Conservation (phyloP, 2,888 invertebrate genomes). For the Aradus depressus region DNA sequence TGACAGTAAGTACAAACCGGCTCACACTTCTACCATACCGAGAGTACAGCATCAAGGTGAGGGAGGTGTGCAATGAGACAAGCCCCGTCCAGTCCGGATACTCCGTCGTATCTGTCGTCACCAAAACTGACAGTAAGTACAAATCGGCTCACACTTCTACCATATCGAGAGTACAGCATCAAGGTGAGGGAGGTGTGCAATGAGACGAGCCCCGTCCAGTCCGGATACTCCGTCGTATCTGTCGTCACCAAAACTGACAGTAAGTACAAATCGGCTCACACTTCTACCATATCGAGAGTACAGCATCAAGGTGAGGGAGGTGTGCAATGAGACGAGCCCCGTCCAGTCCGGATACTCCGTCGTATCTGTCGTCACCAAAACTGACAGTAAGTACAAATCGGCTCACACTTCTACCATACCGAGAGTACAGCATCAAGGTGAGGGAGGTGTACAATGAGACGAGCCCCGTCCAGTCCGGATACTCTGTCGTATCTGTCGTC, state of each 20-base stretch:
- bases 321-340: too few relatives aligned
- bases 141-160: not conserved
- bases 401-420: too few relatives aligned
- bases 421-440: too few relatives aligned
- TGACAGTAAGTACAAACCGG: not conserved
- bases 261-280: too few relatives aligned
- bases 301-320: too few relatives aligned
- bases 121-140: conserved; percentile 1
- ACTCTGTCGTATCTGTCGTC: too few relatives aligned
- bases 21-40: not conserved
- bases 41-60: not conserved
- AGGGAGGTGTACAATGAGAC: too few relatives aligned
- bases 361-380: too few relatives aligned
- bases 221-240: not conserved
- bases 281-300: too few relatives aligned
- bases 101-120: not conserved
- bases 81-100: not conserved
- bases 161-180: not conserved
- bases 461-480: too few relatives aligned
- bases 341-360: too few relatives aligned
- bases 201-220: not conserved
- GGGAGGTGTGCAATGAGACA: not conserved
- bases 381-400: too few relatives aligned
- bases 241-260: conserved; percentile 1
- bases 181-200: not conserved